These are phyloP conservation scores for Tragelaphus imberbis DNA, from an alignment of 2,113 vertebrate species.

Conservation along the genomic window DNA sequence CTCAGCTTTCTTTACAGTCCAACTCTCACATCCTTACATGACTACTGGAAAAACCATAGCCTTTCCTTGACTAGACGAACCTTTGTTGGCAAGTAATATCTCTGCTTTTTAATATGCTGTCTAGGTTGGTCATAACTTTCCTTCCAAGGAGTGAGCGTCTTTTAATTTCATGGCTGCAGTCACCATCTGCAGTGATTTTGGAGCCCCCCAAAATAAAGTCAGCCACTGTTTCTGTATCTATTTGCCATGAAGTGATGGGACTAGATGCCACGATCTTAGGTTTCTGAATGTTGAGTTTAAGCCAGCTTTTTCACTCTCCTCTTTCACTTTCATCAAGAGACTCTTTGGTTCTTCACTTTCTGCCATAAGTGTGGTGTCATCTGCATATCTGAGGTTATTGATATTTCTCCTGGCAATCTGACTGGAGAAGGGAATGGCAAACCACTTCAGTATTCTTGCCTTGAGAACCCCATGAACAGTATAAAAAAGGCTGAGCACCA, in stretches of 20 bases:
- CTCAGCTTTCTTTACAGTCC: not conserved
- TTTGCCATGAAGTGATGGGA: not conserved
- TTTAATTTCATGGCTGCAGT: not conserved
- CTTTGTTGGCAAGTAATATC: not conserved
- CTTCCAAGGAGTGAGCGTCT: not conserved
- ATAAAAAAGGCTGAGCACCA: not conserved
- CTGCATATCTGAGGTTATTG: not conserved
- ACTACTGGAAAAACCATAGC: not conserved
- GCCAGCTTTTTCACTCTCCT: not conserved
- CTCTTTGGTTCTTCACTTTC: not conserved
- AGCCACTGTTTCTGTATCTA: not conserved
- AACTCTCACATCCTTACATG: not conserved
- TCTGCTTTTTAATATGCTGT: not conserved
- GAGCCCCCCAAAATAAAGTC: not conserved
- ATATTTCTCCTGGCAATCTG: not conserved
- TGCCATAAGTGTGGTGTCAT: not conserved
- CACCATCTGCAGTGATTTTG: not conserved
- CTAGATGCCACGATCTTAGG: not conserved
- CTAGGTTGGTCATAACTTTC: not conserved
- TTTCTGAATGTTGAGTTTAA: not conserved
- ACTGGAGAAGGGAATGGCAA: not conserved
- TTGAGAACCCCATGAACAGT: not conserved
- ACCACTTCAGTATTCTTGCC: not conserved
- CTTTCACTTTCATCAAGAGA: not conserved
- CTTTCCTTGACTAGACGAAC: not conserved